Evolutionary conservation across 2,888 invertebrate species (phyloP), one percentile per base, ranked within the genome.

Genomic region (Orthosia gothica): DNA sequence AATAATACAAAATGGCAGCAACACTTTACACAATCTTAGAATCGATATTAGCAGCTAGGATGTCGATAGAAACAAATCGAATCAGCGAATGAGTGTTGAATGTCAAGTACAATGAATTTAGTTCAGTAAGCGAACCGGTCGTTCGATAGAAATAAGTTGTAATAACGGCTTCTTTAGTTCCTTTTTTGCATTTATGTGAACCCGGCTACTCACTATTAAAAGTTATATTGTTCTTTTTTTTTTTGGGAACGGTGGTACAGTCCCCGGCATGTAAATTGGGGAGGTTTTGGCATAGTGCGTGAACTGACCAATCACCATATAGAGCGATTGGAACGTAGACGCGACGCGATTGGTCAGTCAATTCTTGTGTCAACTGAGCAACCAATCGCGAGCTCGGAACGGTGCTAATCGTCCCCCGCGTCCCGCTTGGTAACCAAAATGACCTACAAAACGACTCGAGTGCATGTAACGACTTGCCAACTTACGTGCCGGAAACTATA

Each of bases 171-270:
- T 87, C 57, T 83, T 89, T 89, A 92, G 94, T 94, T 95, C 94
- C 94, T 94, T 91, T 86, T 70, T 76, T 92, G 95, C 95, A 95
- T 95, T 95, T 95, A 94, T 86, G 40, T 84, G 18, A 72, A 74
- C 83, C 74, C 68, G 70, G 84, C 86, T 84, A 83, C 77, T 73
- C 84, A 78, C 81, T 81, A 73, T 77, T 70, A 20, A 79, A 64
- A 40, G 11, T 63, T 20, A 16, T 61, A 54, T 70, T 61, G 18
- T 78, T 55, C 13, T 55, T 70, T 52, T 13, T 57, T 47, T 69
- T 69, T 47, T 47, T 13, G 5, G 7, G 16, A 61, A 50, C 18
- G 5, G 5, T 50, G 32, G 4, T 20, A 40, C 40, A 40, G 40
- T 40, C 1, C 40, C 40, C 40, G 40, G 40, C 40, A 40, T 40